A percentile compares a stretch with the other conserved stretches of the same genome.
Evolutionary conservation across 2,797 vertebrate genomes (phyloP).

Genomic region (Pseudomugil tenellus): DNA sequence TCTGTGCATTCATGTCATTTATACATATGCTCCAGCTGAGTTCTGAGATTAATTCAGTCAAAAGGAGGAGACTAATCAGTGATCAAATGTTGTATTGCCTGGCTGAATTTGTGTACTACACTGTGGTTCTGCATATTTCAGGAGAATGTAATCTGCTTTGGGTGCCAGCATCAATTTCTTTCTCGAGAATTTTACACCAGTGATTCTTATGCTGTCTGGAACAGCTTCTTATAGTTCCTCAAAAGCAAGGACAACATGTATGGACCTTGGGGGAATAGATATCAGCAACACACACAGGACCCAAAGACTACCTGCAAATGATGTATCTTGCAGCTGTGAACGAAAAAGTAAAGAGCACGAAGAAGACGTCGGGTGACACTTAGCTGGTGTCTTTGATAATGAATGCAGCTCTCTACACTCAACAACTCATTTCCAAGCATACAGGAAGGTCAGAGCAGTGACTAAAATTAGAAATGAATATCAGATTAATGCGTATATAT

Average conservation of each 20-base stretch:
- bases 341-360: conserved; percentile 19
- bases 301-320: conserved; percentile 48
- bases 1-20: conserved; percentile 1
- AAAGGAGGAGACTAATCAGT: conserved; percentile 21
- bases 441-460: conserved; percentile 46
- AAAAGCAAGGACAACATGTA: conserved; percentile 68
- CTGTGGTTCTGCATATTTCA: background rate
- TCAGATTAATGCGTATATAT: conserved; percentile 17
- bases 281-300: conserved; percentile 54
- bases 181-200: conserved; percentile 44
- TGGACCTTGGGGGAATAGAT: conserved; percentile 48
- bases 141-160: conserved; percentile 30
- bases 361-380: conserved; percentile 56
- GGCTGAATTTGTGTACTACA: conserved; percentile 10
- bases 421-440: conserved; percentile 46
- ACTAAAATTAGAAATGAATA: conserved; percentile 16
- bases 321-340: conserved; percentile 33
- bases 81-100: conserved; percentile 12
- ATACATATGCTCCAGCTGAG: conserved; percentile 6
- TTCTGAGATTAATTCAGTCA: conserved; percentile 17
- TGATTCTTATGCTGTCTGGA: conserved; percentile 40
- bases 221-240: conserved; percentile 56
- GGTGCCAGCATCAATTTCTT: conserved; percentile 24
- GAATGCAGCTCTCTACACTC: conserved; percentile 45
- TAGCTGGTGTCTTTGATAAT: conserved; percentile 64